A percentile compares a stretch with the other conserved stretches of the same genome.
phyloP scores from a whole-genome alignment of 2,797 vertebrate species.

The Pantherophis alleghaniensis region DNA sequence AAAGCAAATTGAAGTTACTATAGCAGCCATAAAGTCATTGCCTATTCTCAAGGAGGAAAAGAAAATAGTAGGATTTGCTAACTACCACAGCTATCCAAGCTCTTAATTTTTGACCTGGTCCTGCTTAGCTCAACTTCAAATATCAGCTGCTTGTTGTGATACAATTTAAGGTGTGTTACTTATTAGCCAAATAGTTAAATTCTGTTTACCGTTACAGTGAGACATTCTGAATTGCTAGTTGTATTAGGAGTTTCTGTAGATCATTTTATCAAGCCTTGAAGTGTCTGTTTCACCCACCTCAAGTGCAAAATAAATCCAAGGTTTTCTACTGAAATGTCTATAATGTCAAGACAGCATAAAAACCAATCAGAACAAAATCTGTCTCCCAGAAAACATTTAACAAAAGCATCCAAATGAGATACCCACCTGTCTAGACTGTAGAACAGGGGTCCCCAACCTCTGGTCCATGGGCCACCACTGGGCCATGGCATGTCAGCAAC shows the following conservation, averaged over 20 bases:
- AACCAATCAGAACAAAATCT: slow-evolving; percentile 10
- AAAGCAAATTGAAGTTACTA: not conserved
- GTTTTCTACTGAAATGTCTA: slow-evolving; percentile 54
- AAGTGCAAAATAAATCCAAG: slow-evolving; percentile 58
- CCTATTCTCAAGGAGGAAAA: not conserved
- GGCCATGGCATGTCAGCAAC: too few species aligned
- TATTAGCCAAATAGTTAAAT: slow-evolving; percentile 8
- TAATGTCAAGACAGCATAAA: slow-evolving; percentile 45
- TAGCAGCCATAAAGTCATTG: not conserved
- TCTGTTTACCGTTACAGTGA: not conserved
- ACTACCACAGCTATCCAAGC: not conserved
- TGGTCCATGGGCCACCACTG: too few species aligned
- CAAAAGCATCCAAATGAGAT: slow-evolving; percentile 57
- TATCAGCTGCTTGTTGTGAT: not conserved
- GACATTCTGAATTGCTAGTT: not conserved
- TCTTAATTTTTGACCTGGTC: not conserved
- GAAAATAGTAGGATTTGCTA: not conserved
- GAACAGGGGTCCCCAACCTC: too few species aligned
- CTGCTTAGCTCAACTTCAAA: not conserved
- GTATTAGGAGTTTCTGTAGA: not conserved
- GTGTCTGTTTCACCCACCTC: slow-evolving; percentile 45
- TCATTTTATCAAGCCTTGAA: slow-evolving; percentile 6
- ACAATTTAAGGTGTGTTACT: not conserved
- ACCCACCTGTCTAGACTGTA: too few species aligned
- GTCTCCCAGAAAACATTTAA: slow-evolving; percentile 35